A percentile compares a stretch with the other conserved stretches of the same genome.
phyloP scores from a whole-genome alignment of 2,113 vertebrate genomes.

The Fulica atra region DNA sequence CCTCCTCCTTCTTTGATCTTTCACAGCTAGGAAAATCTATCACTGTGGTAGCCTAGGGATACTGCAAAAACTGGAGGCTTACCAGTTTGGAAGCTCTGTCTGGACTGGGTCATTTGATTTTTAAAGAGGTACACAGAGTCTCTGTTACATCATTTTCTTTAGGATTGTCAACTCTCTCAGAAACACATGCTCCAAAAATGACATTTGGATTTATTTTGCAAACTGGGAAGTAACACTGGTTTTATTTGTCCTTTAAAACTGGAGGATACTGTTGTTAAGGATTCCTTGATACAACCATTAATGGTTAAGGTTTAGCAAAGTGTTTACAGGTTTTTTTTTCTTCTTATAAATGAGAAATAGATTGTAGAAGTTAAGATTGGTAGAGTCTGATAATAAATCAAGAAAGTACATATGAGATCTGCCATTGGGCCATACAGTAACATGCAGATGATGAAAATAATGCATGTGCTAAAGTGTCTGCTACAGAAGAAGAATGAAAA shows the following conservation, averaged over 20 bases:
- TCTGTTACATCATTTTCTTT: not conserved
- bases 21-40: not conserved
- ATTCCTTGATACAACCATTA: not conserved
- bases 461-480: not conserved
- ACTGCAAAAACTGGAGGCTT: not conserved
- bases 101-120: not conserved
- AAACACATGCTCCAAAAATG: not conserved
- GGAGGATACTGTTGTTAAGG: not conserved
- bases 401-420: not conserved
- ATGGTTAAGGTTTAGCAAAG: not conserved
- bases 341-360: not conserved
- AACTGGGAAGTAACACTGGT: fast-evolving
- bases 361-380: not conserved
- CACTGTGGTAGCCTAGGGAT: not conserved
- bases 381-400: not conserved
- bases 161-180: not conserved
- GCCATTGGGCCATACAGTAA: not conserved
- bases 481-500: not conserved
- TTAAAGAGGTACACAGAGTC: not conserved
- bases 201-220: not conserved
- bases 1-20: not conserved
- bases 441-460: not conserved
- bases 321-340: not conserved
- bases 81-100: not conserved
- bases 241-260: not conserved